These are phyloP conservation scores for Syndactyla subalaris DNA, from an alignment of 2,797 vertebrate genomes.

Conservation along the genomic window DNA sequence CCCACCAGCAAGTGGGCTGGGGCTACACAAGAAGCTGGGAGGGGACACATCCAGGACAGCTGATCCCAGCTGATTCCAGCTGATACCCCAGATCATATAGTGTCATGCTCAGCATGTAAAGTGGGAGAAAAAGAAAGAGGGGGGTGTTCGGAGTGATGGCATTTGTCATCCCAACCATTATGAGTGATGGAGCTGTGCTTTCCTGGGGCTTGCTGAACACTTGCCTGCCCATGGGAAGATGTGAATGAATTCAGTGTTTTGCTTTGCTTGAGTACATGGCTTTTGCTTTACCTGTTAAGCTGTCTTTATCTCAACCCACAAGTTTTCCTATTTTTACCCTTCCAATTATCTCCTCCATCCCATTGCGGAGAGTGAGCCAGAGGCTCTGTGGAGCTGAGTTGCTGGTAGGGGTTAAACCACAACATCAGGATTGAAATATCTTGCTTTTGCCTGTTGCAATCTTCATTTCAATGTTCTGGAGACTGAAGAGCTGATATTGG, in stretches of 20 bases:
- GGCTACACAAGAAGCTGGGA: not conserved
- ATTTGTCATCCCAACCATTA: not conserved
- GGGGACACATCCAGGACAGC: not conserved
- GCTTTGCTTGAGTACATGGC: not conserved
- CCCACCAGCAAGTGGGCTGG: not conserved
- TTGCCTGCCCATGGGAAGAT: not conserved
- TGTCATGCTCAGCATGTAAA: not conserved
- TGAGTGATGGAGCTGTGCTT: rapidly evolving
- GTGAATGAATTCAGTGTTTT: not conserved
- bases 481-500: not conserved
- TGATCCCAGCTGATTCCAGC: not conserved
- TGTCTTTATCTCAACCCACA: not conserved
- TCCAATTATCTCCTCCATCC: not conserved
- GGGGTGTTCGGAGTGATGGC: rapidly evolving
- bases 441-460: not conserved
- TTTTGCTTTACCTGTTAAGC: not conserved
- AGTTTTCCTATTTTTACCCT: not conserved
- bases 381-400: not conserved
- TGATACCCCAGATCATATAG: not conserved
- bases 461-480: not conserved
- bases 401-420: not conserved
- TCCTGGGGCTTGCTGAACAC: not conserved
- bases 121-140: not conserved
- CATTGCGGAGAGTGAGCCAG: rapidly evolving
- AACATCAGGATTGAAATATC: rapidly evolving